Percentiles rank a stretch among this genome's conserved stretches.
Conservation (phyloP, 2,113 vertebrate species). For the Triplophysa tibetana region DNA sequence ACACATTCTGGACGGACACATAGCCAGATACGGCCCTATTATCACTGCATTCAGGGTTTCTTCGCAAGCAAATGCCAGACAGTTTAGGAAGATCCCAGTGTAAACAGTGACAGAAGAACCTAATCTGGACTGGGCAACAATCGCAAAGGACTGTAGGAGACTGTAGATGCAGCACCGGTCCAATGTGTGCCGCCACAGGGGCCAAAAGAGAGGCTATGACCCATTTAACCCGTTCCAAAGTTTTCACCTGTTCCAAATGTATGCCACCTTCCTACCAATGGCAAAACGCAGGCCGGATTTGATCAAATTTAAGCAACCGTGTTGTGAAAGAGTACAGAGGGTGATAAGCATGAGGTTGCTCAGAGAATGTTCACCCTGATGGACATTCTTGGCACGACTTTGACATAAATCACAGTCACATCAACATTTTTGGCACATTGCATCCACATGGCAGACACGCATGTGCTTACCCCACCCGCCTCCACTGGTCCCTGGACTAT, state of each 20-base stretch:
- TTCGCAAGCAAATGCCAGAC: slow-evolving; percentile 5
- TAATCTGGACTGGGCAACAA: slow-evolving; percentile 52
- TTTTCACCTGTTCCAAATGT: slow-evolving; percentile 6
- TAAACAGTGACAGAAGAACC: slow-evolving; percentile 26
- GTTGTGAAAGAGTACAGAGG: neutral
- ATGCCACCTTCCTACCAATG: neutral
- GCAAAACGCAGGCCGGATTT: neutral
- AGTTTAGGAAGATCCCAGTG: slow-evolving; percentile 35
- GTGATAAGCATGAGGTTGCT: slow-evolving; percentile 1
- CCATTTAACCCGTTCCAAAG: slow-evolving; percentile 31
- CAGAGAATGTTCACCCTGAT: slow-evolving; percentile 25
- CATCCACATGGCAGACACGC: slow-evolving; percentile 19
- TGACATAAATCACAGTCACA: slow-evolving; percentile 50
- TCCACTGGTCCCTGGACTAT: slow-evolving; percentile 32
- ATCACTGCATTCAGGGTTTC: slow-evolving; percentile 12
- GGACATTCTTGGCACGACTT: slow-evolving; percentile 43
- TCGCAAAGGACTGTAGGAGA: slow-evolving; percentile 22
- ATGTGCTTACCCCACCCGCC: slow-evolving; percentile 3
- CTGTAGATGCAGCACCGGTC: slow-evolving; percentile 16
- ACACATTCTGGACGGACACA: slow-evolving; percentile 9
- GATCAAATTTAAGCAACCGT: neutral
- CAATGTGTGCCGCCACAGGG: slow-evolving; percentile 21
- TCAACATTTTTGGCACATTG: slow-evolving; percentile 47
- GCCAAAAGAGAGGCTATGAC: slow-evolving; percentile 19
- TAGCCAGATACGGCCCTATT: neutral